A percentile compares a stretch with the other conserved stretches of the same genome.
These are phyloP conservation scores for Ceryle rudis DNA, from an alignment of 2,797 vertebrate genomes.

Conservation along the genomic window DNA sequence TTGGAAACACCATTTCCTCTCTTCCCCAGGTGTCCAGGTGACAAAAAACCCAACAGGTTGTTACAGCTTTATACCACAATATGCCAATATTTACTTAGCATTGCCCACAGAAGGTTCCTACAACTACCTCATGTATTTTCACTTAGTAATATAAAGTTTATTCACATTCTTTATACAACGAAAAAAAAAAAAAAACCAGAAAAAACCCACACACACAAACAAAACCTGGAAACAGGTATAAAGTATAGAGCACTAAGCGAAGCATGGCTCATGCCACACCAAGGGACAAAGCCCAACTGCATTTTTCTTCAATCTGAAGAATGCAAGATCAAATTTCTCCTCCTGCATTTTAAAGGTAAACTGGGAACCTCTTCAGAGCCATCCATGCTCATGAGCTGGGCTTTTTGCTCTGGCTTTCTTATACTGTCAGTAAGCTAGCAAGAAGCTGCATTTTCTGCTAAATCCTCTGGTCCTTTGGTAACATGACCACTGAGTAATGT, in stretches of 20 bases:
- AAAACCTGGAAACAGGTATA: not conserved
- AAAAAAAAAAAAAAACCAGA: not conserved
- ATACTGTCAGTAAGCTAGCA: not conserved
- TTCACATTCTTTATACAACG: not conserved
- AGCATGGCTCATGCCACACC: not conserved
- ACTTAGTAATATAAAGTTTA: not conserved
- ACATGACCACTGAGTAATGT: not conserved
- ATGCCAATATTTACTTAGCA: slow-evolving; percentile 1
- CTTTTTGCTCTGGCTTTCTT: not conserved
- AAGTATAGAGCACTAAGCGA: not conserved
- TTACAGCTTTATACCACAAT: not conserved
- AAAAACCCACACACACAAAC: too few species aligned
- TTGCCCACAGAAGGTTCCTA: not conserved
- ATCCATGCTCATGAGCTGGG: not conserved
- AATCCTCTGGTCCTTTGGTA: not conserved
- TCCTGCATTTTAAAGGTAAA: not conserved
- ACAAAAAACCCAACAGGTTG: not conserved
- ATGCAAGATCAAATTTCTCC: not conserved
- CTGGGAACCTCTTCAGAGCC: not conserved
- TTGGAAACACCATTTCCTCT: not conserved
- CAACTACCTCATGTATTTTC: not conserved
- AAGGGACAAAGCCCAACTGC: not conserved
- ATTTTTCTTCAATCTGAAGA: slow-evolving; percentile 15
- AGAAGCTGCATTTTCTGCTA: slow-evolving; percentile 22
- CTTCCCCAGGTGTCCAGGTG: rapidly evolving